Base-by-base conservation (phyloP, 1,140 invertebrate genomes). In the Coelopa frigida region DNA sequence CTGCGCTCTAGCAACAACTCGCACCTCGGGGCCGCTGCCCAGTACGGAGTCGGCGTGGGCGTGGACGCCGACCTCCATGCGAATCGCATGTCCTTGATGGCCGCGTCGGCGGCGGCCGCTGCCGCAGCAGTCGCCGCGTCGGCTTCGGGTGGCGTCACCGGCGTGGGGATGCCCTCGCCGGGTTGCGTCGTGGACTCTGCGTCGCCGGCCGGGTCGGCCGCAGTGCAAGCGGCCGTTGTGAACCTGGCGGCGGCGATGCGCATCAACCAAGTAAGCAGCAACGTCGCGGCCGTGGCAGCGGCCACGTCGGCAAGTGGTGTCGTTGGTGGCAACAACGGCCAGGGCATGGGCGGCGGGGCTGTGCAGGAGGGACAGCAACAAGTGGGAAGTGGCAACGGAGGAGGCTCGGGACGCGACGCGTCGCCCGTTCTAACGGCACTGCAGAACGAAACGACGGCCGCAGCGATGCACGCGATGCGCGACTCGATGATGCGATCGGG, bases 231-330 rank as follows among this genome's bases (percentile, higher is more conserved):
- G 2, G 80, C 82, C 14, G 84, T 87, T 26, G 86, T 85, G 5
- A 87, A 85, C 49, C 64, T 88, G 37, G 86, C 84, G 1, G 81
- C 82, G 18, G 84, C 85, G 1, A 89, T 88, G 85, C 73, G 85
- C 49, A 83, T 88, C 72, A 77, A 78, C 42, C 59, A 57, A 47
- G 41, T 29, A 8, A 24, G 11, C 48, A 51, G 26, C 53, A 49
- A 23, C 46, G 48, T 20, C n/a, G 20, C n/a, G 17, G 26, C 23
- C 33, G n/a, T 5, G 10, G 8, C 22, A 41, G n/a, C 22, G 18
- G n/a, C n/a, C 18, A 11, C 14, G 12, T 18, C 36, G 22, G n/a
- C 27, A n/a, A 36, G 6, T 7, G 14, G 20, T 11, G 7, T 14
- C 10, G 15, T 39, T n/a, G 36, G 22, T 40, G 49, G 21, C 48